Evolutionary conservation across 1,140 invertebrate genomes (phyloP), one percentile per base, ranked within the genome.

Genomic region (Brachystomella parvula): DNA sequence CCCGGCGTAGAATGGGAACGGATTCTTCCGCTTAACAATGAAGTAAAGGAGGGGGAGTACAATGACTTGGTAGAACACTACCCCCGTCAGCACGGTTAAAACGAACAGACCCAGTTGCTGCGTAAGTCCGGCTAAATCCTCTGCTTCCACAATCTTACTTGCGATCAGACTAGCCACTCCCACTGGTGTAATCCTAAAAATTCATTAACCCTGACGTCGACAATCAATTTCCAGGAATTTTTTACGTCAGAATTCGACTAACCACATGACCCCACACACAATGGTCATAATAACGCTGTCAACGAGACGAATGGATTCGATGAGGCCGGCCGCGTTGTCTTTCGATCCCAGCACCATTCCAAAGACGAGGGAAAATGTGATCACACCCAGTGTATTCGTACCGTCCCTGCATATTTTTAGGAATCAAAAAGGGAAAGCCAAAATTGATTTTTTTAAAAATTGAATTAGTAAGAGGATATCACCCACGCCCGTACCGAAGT

Each of bases 241-340:
- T 56, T 9, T 24, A 15, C 15, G 15, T 15, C 44, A 47, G 15
- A 47, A 47, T 15, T 15, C 44, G 12, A 75, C 78, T 78, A 75
- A 86, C 89, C 89, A 92, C 85, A 95, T 93, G 0, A 93, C 86
- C 17, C 85, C 85, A 1, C 87, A 87, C 19, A 96, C 90, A 85
- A 92, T 90, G 73, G 86, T 85, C 86, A 92, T 90, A 64, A 92
- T 87, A 2, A 92, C 88, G 76, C 90, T 88, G 76, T 92, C 92
- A 32, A 91, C 83, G 47, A 87, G 85, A 61, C 86, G 84, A 26
- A 90, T 87, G 24, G 89, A 83, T 53, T 68, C 47, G 9, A 65
- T 3, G 19, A 71, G 28, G 0, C 47, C 44, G 82, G 78, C 87
- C 82, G 72, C 86, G 77, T 33, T 76, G n/a, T n/a, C 26, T 88